Base-by-base conservation (phyloP, 35 echinoderm and acorn worm genomes). In the Hemicentrotus pulcherrimus region DNA sequence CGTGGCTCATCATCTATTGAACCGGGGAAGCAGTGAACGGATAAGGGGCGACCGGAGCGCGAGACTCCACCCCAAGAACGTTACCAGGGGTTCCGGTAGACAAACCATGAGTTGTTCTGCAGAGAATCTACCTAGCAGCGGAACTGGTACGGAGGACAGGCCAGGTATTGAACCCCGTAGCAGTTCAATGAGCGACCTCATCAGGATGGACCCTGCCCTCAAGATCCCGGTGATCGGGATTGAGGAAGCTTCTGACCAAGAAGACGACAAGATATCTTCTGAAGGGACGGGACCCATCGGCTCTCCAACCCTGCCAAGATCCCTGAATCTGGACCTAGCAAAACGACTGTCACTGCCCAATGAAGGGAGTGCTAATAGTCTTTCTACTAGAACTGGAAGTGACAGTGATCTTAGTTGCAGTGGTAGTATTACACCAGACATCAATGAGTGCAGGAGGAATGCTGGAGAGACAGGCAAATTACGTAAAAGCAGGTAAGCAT, bases 401-500 rank as follows among this genome's bases (percentile, higher is more conserved):
- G 91, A 93, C 30, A 93, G 91, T 93, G 91, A 93, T 58, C 30
- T 93, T 14, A 93, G 46, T 31, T 58, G 13, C 30, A 93, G 13
- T 58, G 91, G 91, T 31, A 93, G 91, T 31, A 93, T 48, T 50
- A 93, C 91, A 58, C 91, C 91, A 58, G 91, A 93, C n/a, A n/a
- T 93, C 14, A 93, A 58, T 93, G 91, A 93, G 15, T 47, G 41
- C 91, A 47, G 91, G 16, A 47, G n/a, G 12, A 58, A 31, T 47
- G 47, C 24, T 50, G 91, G 91, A 31, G 91, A 33, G 88, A 90
- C 6, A 16, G 91, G 91, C 19, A 50, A 58, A 58, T 14, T 93
- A 22, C 91, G 91, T 31, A 93, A 93, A 93, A 93, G 91, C 91
- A 93, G 91, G 91, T 93, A 93, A 58, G 91, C 31, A 32, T 90